These are phyloP conservation scores for Mionectes macconnelli DNA, from an alignment of 2,113 vertebrate species.

Conservation along the genomic window DNA sequence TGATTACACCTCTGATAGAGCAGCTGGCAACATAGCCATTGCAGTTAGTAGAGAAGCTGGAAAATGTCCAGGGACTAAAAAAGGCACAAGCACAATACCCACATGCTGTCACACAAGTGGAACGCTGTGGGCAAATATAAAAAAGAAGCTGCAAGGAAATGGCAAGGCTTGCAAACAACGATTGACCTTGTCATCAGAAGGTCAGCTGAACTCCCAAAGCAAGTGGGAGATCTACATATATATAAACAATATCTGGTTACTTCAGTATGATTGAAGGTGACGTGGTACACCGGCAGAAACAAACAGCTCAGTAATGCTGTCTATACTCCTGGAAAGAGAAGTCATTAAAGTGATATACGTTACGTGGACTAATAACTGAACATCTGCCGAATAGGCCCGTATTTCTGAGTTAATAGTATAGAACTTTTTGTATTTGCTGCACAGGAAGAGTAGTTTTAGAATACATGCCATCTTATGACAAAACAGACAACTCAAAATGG, in stretches of 20 bases:
- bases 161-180: background rate
- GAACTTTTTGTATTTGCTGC: background rate
- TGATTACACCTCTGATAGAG: constrained; percentile 23
- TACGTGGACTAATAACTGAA: background rate
- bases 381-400: background rate
- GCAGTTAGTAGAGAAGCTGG: background rate
- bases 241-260: background rate
- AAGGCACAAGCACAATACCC: background rate
- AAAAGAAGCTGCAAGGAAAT: background rate
- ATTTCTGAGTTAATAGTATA: background rate
- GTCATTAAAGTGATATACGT: background rate
- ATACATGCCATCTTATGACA: background rate
- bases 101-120: background rate
- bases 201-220: background rate
- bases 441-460: background rate
- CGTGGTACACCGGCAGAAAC: background rate
- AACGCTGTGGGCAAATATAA: background rate
- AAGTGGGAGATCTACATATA: background rate
- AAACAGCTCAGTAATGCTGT: background rate
- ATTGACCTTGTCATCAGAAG: background rate
- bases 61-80: background rate
- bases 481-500: background rate
- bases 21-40: constrained; percentile 28
- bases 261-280: background rate
- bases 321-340: background rate